phyloP scores from a whole-genome alignment of 2,797 vertebrate genomes.

The Amazona ochrocephala region DNA sequence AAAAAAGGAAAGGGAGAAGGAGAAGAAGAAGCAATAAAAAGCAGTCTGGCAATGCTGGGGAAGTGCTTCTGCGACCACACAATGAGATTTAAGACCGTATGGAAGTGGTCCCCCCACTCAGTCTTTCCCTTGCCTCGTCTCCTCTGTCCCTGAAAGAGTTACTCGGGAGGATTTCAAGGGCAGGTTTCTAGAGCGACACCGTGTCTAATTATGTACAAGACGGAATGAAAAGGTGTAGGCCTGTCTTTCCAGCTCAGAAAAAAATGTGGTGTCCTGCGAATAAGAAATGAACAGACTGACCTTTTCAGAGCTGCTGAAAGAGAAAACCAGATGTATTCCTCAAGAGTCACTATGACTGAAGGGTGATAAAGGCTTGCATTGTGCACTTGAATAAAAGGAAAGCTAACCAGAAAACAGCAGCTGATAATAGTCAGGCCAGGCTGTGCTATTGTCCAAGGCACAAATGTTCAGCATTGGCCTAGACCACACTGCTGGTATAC shows the following conservation, averaged over 20 bases:
- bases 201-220: slow-evolving; percentile 80
- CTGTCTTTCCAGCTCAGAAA: slow-evolving; percentile 82
- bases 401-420: slow-evolving; percentile 86
- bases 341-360: slow-evolving; percentile 86
- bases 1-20: background rate
- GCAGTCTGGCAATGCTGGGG: background rate
- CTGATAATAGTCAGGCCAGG: slow-evolving; percentile 84
- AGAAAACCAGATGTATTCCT: slow-evolving; percentile 87
- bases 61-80: slow-evolving; percentile 67
- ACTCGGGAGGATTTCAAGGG: slow-evolving; percentile 70
- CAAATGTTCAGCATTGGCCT: slow-evolving; percentile 83
- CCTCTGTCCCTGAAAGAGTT: slow-evolving; percentile 63
- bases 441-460: slow-evolving; percentile 83
- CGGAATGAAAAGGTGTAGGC: slow-evolving; percentile 80
- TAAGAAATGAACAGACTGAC: slow-evolving; percentile 87
- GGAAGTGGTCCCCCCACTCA: slow-evolving; percentile 42
- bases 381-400: slow-evolving; percentile 82
- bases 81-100: slow-evolving; percentile 62
- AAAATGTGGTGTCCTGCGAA: slow-evolving; percentile 78
- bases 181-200: slow-evolving; percentile 78
- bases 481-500: slow-evolving; percentile 82
- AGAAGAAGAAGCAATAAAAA: slow-evolving; percentile 6
- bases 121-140: background rate
- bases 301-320: slow-evolving; percentile 85
- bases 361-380: slow-evolving; percentile 82